Evolutionary conservation across 2,797 vertebrate species (phyloP).

Genomic region (Chrysolophus pictus): DNA sequence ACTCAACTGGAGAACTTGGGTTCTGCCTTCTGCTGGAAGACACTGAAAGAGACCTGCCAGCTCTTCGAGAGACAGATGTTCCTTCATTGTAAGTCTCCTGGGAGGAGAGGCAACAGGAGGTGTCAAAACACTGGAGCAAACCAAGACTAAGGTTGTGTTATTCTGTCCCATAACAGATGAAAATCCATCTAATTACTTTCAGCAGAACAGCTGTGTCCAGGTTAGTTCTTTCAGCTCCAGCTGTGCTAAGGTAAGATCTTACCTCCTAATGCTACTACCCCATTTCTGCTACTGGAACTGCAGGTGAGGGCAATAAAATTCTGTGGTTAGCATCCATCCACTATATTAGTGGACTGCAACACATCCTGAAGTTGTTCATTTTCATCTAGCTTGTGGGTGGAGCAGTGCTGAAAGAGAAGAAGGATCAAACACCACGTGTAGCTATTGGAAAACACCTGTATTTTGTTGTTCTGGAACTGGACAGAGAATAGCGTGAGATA

Average conservation of each 20-base stretch:
- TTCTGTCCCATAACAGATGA: background rate
- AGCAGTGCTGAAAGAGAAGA: background rate
- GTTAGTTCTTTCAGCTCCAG: background rate
- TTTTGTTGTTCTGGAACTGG: background rate
- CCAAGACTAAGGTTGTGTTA: background rate
- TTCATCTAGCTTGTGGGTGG: background rate
- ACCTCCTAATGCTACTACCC: background rate
- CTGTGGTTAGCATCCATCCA: background rate
- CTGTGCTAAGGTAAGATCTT: background rate
- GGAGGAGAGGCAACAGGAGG: background rate
- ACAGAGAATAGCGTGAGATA: too few relatives aligned
- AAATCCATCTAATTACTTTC: background rate
- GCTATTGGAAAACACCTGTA: background rate
- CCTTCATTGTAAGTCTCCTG: background rate
- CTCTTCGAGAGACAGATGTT: background rate
- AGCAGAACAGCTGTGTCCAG: background rate
- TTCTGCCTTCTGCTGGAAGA: background rate
- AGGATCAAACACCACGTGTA: background rate
- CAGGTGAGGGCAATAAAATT: background rate
- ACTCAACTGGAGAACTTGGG: background rate
- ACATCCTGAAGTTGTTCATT: fast-evolving
- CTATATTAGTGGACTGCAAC: fast-evolving
- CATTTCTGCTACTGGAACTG: background rate
- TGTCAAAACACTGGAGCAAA: background rate
- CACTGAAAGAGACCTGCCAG: background rate